Evolutionary conservation across 2,797 vertebrate genomes (phyloP), one percentile per base, ranked within the genome.

Genomic region (Crocidura indochinensis): DNA sequence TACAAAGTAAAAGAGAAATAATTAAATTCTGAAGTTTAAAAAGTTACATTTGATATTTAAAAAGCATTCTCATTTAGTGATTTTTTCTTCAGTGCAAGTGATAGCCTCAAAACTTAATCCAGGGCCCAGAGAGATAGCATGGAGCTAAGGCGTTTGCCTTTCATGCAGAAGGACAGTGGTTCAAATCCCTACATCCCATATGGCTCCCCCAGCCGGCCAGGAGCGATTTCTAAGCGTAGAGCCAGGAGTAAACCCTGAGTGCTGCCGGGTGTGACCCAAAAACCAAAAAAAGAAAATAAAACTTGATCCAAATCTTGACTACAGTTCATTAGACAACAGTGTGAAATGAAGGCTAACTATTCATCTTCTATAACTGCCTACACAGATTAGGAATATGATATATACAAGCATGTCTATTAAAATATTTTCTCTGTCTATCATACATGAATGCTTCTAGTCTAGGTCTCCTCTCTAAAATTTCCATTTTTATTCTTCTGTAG

Each of bases 401-500:
- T 44, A 81, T 56, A 56, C 27, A 84, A 80, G 88, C 38, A 67
- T 68, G 31, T 56, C 62, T 75, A 83, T 53, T 69, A 49, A 26
- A 88, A 83, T 72, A n/a, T 6, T 56, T 80, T 88, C 31, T 91
- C 74, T 76, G 29, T 73, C 51, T 88, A 83, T 31, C 51, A 67
- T 15, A 44, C 8, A 53, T 19, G 31, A 53, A 73, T 68, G 31
- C 1, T 76, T 86, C n/a, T 79, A 44, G 78, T 87, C 20, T 67
- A 38, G 20, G 2, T 20, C 10, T 79, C 26, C 31, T n/a, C 20
- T 53, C 10, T n/a, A 44, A 17, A 76, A 76, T 79, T 91, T 83
- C 80, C 69, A 76, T 92, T 49, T 83, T 29, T 86, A 9, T 47
- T 69, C 72, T 85, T 83, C 83, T 64, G 75, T 49, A 91, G n/a